Evolutionary conservation across 2,888 invertebrate genomes (phyloP).

Genomic region (Eudemis profundana): DNA sequence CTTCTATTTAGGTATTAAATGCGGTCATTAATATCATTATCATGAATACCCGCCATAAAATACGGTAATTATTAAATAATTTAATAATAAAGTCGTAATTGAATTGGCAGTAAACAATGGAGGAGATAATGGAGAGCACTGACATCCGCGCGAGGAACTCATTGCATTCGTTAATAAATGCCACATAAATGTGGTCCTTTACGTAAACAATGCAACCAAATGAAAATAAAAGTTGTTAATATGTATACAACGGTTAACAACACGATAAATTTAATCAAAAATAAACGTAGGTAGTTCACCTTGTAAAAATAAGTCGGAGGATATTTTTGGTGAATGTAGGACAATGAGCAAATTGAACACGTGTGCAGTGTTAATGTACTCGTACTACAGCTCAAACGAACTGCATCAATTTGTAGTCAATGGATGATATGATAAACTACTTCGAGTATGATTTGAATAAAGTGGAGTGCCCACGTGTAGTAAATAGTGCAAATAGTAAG

Average conservation of each 20-base stretch:
- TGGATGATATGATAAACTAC: slow-evolving; percentile 22
- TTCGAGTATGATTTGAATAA: slow-evolving; percentile 27
- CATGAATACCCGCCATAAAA: background rate
- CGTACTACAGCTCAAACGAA: slow-evolving; percentile 13
- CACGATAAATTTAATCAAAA: slow-evolving; percentile 11
- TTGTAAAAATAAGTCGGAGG: slow-evolving; percentile 13
- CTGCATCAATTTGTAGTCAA: slow-evolving; percentile 34
- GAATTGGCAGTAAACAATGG: slow-evolving; percentile 12
- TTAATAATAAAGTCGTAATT: background rate
- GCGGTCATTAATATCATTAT: background rate
- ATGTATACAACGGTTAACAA: background rate
- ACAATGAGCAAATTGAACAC: slow-evolving; percentile 9
- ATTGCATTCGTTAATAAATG: background rate
- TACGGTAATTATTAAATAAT: background rate
- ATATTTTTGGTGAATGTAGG: background rate
- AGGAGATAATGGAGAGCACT: background rate
- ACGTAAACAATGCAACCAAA: background rate
- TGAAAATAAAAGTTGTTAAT: background rate
- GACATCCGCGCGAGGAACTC: background rate
- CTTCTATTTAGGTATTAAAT: background rate
- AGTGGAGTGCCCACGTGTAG: slow-evolving; percentile 33
- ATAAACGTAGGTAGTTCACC: slow-evolving; percentile 13
- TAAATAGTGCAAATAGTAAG: background rate
- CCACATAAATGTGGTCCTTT: too few relatives aligned
- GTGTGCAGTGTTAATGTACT: slow-evolving; percentile 24